Percentiles rank a stretch among this genome's conserved stretches.
Conservation (phyloP, 2,113 vertebrate genomes). For the Lamprologus tigripictilis region DNA sequence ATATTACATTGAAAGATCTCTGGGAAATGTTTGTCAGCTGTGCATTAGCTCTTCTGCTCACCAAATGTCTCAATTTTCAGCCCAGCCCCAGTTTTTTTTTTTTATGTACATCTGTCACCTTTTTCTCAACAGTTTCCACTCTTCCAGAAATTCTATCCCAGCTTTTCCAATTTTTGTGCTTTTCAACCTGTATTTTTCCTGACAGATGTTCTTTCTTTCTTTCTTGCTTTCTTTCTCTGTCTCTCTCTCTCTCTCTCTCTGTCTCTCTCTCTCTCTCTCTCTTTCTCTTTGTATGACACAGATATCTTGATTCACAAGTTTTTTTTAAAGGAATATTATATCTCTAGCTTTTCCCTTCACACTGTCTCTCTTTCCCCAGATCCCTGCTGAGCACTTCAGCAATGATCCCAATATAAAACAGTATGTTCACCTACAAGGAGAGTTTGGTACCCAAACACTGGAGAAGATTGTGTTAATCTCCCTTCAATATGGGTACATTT, state of each 20-base stretch:
- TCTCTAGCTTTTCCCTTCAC: not conserved
- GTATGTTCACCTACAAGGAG: slow-evolving; percentile 48
- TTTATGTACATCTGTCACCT: not conserved
- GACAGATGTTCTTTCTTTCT: not conserved
- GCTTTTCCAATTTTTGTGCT: not conserved
- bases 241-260: fast-evolving
- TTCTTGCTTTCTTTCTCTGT: fast-evolving
- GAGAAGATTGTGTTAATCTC: slow-evolving; percentile 58
- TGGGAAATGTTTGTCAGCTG: not conserved
- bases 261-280: not conserved
- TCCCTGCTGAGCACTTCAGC: not conserved
- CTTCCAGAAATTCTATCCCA: not conserved
- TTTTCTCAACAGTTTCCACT: not conserved
- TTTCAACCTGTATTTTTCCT: not conserved
- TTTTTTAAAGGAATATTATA: fast-evolving
- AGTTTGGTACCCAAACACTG: slow-evolving; percentile 8
- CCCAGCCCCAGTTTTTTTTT: not conserved
- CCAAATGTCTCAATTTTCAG: not conserved
- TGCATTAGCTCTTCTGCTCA: not conserved
- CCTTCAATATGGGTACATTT: slow-evolving; percentile 58
- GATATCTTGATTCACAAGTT: not conserved
- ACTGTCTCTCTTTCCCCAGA: not conserved
- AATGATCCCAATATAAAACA: slow-evolving; percentile 36
- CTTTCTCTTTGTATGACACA: not conserved
- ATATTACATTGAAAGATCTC: not conserved